These are phyloP conservation scores for Brachyhypopomus occidentalis DNA, from an alignment of 2,113 vertebrate species.

Conservation along the genomic window DNA sequence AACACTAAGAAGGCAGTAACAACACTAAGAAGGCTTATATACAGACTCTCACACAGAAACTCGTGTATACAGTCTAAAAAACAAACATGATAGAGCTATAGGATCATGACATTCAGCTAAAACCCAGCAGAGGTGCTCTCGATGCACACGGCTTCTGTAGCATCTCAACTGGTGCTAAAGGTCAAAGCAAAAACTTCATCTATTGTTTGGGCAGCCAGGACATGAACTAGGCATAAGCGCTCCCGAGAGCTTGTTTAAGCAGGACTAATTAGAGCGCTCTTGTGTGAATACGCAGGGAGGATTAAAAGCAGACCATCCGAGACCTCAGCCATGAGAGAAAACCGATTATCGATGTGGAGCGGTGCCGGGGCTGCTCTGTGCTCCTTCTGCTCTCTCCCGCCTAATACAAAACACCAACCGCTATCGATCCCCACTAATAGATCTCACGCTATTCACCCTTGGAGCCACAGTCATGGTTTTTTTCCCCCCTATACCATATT, in stretches of 20 bases:
- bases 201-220: background rate
- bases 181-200: slow-evolving; percentile 3
- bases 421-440: background rate
- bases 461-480: background rate
- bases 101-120: background rate
- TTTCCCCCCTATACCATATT: background rate
- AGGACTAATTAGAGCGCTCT: slow-evolving; percentile 14
- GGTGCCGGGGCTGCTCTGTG: background rate
- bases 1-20: too few species aligned
- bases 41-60: too few species aligned
- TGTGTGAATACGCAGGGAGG: slow-evolving; percentile 4
- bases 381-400: background rate
- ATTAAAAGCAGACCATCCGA: background rate
- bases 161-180: background rate
- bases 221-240: background rate
- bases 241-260: background rate
- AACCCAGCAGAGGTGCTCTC: background rate
- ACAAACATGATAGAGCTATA: too few species aligned
- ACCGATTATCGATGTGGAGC: slow-evolving; percentile 9
- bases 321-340: slow-evolving; percentile 7
- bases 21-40: too few species aligned
- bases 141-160: background rate
- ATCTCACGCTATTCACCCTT: background rate
- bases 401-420: slow-evolving; percentile 12
- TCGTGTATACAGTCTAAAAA: too few species aligned